Evolutionary conservation across 2,888 invertebrate genomes (phyloP), one percentile per base, ranked within the genome.

Genomic region (Noctuana brunneofusca): DNA sequence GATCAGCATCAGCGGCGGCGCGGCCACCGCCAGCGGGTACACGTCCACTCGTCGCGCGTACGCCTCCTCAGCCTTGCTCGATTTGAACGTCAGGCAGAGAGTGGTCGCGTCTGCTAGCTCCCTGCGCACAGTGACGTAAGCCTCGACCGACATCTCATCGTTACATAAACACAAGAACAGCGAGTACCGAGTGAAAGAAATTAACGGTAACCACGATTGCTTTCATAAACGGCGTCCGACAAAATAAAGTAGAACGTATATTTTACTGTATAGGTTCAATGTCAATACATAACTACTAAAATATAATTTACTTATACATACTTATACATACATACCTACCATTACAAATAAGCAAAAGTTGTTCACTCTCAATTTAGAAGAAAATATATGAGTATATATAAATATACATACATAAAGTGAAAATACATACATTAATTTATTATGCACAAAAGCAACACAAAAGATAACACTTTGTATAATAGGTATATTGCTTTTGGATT

Each of bases 61-160:
- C 58, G 77, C 79, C 38, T 70, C 75, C 70, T 92, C 92, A 43
- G 82, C 81, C 9, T 80, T 84, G 58, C 69, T 65, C 9, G 79
- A 77, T 69, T 83, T 86, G 79, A 90, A 92, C 65, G 84, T 86
- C 71, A 87, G 78, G 75, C 87, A 89, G 5, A 86, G 65, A 46
- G 83, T 89, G 41, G 87, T 90, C 41, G 83, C 87, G 56, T 89
- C 85, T 52, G 85, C 88, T 65, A 92, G 71, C 68, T 92, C 90
- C 78, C 92, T 92, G 73, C 46, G 68, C 66, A 66, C 22, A 60
- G 56, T 32, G 30, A 41, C 64, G 55, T 57, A 68, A 68, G 64
- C 49, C 50, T 50, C 49, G 30, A 67, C 59, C 56, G n/a, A 58
- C 66, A 54, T 63, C 64, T 53, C 64, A 65, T 66, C 59, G 58